These are phyloP conservation scores for Eumeta japonica DNA, from an alignment of 1,140 invertebrate species.

Conservation along the genomic window DNA sequence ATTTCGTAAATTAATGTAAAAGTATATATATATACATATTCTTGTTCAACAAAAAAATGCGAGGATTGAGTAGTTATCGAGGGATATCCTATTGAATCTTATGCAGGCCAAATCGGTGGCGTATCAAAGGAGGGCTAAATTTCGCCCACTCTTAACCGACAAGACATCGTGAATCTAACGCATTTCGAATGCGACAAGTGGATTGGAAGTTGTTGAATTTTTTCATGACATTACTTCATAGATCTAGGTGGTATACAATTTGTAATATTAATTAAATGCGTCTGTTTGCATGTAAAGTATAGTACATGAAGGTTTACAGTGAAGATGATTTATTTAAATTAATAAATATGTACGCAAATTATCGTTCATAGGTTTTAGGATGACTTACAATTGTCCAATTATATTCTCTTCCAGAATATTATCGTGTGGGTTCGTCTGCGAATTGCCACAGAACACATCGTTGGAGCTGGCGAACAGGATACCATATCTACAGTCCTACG, in stretches of 20 bases:
- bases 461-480: constrained; percentile 52
- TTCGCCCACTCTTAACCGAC: background rate
- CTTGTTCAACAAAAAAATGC: too few species aligned
- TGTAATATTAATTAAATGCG: too few species aligned
- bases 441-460: constrained; percentile 40
- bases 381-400: background rate
- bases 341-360: background rate
- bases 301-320: background rate
- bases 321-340: background rate
- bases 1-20: background rate
- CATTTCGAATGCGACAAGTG: too few species aligned
- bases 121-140: too few species aligned
- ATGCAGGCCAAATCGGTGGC: too few species aligned
- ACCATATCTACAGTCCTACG: constrained; percentile 56
- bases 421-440: constrained; percentile 63
- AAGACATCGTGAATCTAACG: too few species aligned
- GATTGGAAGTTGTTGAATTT: too few species aligned
- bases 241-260: background rate
- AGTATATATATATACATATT: background rate
- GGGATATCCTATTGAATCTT: background rate
- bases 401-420: constrained; percentile 33
- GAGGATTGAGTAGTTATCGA: too few species aligned
- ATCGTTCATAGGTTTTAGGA: background rate
- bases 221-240: too few species aligned
- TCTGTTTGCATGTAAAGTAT: too few species aligned